Evolutionary conservation across 1,140 invertebrate species (phyloP).

Genomic region (Ceratina australensis): DNA sequence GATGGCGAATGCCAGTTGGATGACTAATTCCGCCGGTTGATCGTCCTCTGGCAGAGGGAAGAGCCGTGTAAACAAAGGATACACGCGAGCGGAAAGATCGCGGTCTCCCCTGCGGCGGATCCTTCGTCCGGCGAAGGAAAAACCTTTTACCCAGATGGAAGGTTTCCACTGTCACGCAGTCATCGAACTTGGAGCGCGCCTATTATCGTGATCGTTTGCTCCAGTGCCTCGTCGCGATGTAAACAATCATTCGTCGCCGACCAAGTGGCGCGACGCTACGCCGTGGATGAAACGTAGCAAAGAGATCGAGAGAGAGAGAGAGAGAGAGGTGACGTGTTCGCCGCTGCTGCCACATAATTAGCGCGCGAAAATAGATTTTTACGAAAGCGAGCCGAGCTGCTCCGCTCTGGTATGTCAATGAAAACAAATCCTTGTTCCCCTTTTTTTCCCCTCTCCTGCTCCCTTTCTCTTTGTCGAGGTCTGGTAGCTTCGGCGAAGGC

Average conservation of each 20-base stretch:
- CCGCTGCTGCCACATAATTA: constrained; percentile 39
- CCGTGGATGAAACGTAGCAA: no score
- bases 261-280: constrained; percentile 1
- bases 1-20: no score
- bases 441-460: constrained; percentile 42
- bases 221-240: constrained; percentile 22
- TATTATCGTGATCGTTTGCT: constrained; percentile 49
- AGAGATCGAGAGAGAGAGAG: no score
- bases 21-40: not conserved
- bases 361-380: constrained; percentile 62
- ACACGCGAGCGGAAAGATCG: not conserved
- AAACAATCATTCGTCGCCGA: constrained; percentile 41
- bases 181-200: constrained; percentile 57
- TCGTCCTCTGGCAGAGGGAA: not conserved
- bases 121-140: constrained; percentile 11
- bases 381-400: constrained; percentile 49
- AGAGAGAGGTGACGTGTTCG: not conserved
- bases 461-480: constrained; percentile 60
- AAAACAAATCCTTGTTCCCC: constrained; percentile 61
- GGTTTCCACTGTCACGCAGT: constrained; percentile 50
- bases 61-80: not conserved
- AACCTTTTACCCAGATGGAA: constrained; percentile 20
- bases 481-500: constrained; percentile 55
- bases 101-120: not conserved
- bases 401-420: constrained; percentile 56